A percentile compares a stretch with the other conserved stretches of the same genome.
Evolutionary conservation across 2,797 vertebrate species (phyloP).

Genomic region (Sebastes miniatus): DNA sequence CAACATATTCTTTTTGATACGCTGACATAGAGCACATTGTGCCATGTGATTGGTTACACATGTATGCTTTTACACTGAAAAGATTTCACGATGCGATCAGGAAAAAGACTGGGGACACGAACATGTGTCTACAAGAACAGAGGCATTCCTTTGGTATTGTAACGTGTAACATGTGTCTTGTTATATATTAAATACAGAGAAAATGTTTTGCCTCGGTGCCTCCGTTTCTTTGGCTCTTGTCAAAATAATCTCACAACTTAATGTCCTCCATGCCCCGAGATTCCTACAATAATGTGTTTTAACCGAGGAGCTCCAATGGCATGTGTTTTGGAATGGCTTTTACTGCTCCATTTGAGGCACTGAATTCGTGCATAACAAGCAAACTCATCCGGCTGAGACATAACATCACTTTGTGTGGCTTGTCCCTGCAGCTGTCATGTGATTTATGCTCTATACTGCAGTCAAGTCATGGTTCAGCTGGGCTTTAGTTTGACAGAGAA

Average conservation of each 20-base stretch:
- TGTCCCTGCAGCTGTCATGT: slow-evolving; percentile 8
- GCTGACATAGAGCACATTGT: slow-evolving; percentile 43
- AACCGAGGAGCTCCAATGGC: background rate
- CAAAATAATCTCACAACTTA: slow-evolving; percentile 28
- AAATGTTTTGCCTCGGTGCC: slow-evolving; percentile 36
- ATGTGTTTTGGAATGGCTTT: slow-evolving; percentile 30
- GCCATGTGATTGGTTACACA: slow-evolving; percentile 53
- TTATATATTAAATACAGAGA: slow-evolving; percentile 70
- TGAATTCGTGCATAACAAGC: slow-evolving; percentile 20
- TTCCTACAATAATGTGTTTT: slow-evolving; percentile 1
- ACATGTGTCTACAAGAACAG: slow-evolving; percentile 56
- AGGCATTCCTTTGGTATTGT: slow-evolving; percentile 66
- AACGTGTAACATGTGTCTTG: slow-evolving; percentile 66
- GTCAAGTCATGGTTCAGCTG: background rate
- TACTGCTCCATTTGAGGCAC: background rate
- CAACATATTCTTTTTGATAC: slow-evolving; percentile 35
- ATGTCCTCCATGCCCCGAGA: background rate
- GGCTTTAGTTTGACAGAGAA: background rate
- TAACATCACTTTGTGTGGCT: slow-evolving; percentile 24
- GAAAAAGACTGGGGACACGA: slow-evolving; percentile 45
- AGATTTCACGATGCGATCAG: slow-evolving; percentile 42
- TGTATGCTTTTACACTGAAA: slow-evolving; percentile 61
- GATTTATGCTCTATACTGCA: background rate
- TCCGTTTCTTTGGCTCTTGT: slow-evolving; percentile 38
- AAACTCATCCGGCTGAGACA: slow-evolving; percentile 19